Conservation (phyloP, 1,140 invertebrate genomes). For the Lithobius niger region DNA sequence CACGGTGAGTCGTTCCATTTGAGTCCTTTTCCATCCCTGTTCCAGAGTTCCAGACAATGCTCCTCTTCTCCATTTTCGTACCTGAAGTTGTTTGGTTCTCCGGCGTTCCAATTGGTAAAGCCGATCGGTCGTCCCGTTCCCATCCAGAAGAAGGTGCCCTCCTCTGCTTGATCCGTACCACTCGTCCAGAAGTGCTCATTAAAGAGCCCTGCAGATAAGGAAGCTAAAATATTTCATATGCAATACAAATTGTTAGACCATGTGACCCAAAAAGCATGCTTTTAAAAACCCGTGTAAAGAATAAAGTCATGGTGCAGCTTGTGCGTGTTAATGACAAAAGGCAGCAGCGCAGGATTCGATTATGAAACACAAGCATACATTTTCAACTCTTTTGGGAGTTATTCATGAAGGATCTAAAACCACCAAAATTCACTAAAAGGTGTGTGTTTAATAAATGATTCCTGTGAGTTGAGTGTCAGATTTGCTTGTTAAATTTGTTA, state of each 20-base stretch:
- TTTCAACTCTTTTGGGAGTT: no score
- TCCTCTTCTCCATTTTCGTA: conserved; percentile 87
- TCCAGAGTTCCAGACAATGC: conserved; percentile 80
- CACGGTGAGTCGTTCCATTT: conserved; percentile 89
- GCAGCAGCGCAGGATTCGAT: no score
- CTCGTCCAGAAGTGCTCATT: conserved; percentile 87
- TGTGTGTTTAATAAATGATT: no score
- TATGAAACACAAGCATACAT: no score
- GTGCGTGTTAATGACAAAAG: no score
- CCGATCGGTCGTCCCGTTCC: conserved; percentile 71
- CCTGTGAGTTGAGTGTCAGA: no score
- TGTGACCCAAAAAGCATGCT: no score
- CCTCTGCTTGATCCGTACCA: conserved; percentile 59
- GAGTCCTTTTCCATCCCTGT: conserved; percentile 48
- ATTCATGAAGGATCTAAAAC: no score
- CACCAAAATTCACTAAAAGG: no score
- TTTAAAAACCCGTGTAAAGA: no score
- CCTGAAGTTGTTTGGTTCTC: conserved; percentile 58
- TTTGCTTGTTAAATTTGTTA: no score
- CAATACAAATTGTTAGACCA: no score
- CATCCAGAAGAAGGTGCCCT: conserved; percentile 69
- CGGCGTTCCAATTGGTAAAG: conserved; percentile 84
- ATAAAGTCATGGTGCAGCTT: background rate
- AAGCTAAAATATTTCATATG: conserved; percentile 16
- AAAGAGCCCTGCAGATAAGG: conserved; percentile 49